Evolutionary conservation across 2,888 invertebrate species (phyloP).

Genomic region (Neoascia interrupta): DNA sequence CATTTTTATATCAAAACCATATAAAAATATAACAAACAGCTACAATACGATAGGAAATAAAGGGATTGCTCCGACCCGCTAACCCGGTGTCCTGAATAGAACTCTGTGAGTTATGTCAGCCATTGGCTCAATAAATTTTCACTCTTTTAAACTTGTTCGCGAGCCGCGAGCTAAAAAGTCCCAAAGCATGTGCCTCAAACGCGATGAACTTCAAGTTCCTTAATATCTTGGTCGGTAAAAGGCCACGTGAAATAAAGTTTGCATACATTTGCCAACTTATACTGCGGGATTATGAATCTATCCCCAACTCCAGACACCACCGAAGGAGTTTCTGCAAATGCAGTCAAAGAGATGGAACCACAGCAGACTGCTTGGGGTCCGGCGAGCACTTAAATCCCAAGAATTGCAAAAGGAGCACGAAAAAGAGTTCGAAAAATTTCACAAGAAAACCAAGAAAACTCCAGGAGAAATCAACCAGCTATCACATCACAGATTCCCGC

Average conservation of each 20-base stretch:
- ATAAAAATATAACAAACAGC: no score
- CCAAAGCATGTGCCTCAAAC: slow-evolving; percentile 67
- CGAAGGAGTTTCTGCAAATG: slow-evolving; percentile 1
- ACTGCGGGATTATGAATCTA: slow-evolving; percentile 61
- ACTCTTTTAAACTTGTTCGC: slow-evolving; percentile 73
- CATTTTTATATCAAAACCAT: no score
- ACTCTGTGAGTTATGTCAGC: slow-evolving; percentile 78
- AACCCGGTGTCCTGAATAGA: slow-evolving; percentile 74
- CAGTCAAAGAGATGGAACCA: slow-evolving; percentile 28
- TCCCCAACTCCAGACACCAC: slow-evolving; percentile 48
- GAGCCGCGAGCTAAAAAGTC: slow-evolving; percentile 63
- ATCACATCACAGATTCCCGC: slow-evolving; percentile 59
- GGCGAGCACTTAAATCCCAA: slow-evolving; percentile 64
- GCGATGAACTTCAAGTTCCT: slow-evolving; percentile 64
- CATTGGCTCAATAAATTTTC: slow-evolving; percentile 79
- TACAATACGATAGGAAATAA: slow-evolving; percentile 51
- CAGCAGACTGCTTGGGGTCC: slow-evolving; percentile 80
- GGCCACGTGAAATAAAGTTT: slow-evolving; percentile 51
- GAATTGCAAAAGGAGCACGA: slow-evolving; percentile 59
- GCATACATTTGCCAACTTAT: slow-evolving; percentile 48
- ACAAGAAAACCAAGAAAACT: slow-evolving; percentile 45
- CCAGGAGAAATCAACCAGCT: slow-evolving; percentile 61
- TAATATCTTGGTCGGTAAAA: slow-evolving; percentile 30
- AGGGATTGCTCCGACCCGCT: slow-evolving; percentile 73
- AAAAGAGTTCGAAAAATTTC: slow-evolving; percentile 36